Base-by-base conservation (phyloP, 1,140 invertebrate species). In the Acarapis woodi region DNA sequence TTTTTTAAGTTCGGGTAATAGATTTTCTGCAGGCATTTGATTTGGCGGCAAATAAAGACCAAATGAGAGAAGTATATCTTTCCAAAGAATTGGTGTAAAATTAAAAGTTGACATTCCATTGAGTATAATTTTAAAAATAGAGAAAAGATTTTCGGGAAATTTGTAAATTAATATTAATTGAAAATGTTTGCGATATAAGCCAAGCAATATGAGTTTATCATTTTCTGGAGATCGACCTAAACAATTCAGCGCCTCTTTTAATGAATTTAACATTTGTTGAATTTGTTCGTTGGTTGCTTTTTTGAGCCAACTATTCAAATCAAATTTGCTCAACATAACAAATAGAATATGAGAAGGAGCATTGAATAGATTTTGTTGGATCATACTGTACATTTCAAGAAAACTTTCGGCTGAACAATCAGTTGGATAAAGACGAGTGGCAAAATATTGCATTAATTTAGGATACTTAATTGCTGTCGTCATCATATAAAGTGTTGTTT, bases 221-320 rank as follows among this genome's bases (percentile, higher is more conserved):
- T 23, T 6, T 14, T 23, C 34, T n/a, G 34, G 21, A n/a, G 23
- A 14, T 15, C 15, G 12, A 0, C 23, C 23, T 6, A 35, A 24
- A 3, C 8, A 18, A 18, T 16, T 24, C 9, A 35, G 23, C 4
- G 34, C 34, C 12, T 35, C 25, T 23, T 15, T 25, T 9, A 35
- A 14, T 12, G 25, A 12, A 18, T 35, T 23, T 9, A 35, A n/a
- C 3, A 35, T 24, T 5, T 25, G 3, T 9, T 35, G 21, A 3
- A n/a, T 15, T 15, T 35, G 12, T 4, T 23, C 23, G 15, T 24
- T 16, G 10, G 34, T 15, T 3, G 34, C 34, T 22, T 14, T 14
- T 24, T 35, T 35, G 21, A 35, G 25, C 34, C 34, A 35, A 9
- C 12, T 16, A 24, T 20, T 35, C 4, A 35, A 21, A 35, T 35